Base-by-base conservation (phyloP, 1,140 invertebrate genomes). In the Aphelinus atriplicis region DNA sequence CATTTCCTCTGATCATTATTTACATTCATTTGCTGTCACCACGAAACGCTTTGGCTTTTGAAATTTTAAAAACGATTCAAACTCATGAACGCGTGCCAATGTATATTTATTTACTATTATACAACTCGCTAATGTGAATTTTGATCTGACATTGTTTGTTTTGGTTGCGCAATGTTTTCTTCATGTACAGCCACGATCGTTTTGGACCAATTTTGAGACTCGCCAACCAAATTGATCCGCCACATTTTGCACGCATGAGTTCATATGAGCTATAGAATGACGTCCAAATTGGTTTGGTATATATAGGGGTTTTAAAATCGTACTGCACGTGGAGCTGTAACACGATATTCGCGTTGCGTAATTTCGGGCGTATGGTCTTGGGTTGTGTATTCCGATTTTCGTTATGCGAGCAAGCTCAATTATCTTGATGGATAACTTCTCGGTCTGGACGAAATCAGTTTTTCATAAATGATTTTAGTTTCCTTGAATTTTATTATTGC, bases 261-360 rank as follows among this genome's bases (percentile, higher is more conserved):
- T 26, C 26, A 26, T 26, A 26, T 26, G 26, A 26, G 26, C 26
- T 26, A 26, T 26, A 26, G 26, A 26, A 26, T 26, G 3, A 48
- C 46, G 10, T 63, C 62, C 46, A 63, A 63, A 63, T 63, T 63
- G 10, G 50, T 56, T 67, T n/a, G 26, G 48, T 42, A 42, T 71
- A 46, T 50, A 67, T 74, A 2, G 48, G 48, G 47, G 64, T 70
- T 77, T 57, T 48, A 72, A 61, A 77, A 75, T 43, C 42, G 42
- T 10, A 46, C 48, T 58, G 53, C 26, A 42, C 26, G 53, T 7
- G 1, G 43, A 65, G 61, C 56, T n/a, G 63, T 66, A 73, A 73
- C 42, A 51, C 63, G 70, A 72, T 73, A 73, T 73, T 73, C 42
- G 2, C 50, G 53, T 66, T 66, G 71, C 64, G 60, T 73, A 73